A percentile compares a stretch with the other conserved stretches of the same genome.
These are phyloP conservation scores for Noctilio leporinus DNA, from an alignment of 2,113 vertebrate species.

Conservation along the genomic window DNA sequence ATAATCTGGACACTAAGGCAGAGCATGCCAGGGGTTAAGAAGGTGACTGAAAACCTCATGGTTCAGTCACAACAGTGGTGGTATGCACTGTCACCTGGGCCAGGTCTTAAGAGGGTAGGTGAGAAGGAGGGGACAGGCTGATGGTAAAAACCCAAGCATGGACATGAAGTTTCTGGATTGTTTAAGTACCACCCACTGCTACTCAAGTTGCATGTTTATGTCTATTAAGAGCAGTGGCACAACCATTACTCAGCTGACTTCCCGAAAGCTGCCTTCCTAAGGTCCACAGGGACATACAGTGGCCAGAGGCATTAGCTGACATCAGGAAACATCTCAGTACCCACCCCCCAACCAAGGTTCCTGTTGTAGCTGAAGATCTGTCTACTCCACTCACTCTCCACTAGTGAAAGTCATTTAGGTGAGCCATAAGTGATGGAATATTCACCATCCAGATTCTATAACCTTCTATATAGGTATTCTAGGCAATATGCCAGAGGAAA, in stretches of 20 bases:
- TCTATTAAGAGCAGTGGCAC: conserved; percentile 27
- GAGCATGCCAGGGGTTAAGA: background rate
- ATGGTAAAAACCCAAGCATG: background rate
- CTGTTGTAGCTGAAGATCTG: background rate
- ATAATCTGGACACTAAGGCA: conserved; percentile 43
- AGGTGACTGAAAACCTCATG: background rate
- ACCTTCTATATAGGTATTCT: background rate
- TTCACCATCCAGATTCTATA: background rate
- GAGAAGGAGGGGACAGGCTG: background rate
- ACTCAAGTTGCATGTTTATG: conserved; percentile 4
- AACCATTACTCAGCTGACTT: conserved; percentile 56
- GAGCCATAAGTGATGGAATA: background rate
- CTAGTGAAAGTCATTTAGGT: background rate
- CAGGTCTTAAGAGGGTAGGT: background rate
- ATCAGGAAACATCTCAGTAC: conserved; percentile 5
- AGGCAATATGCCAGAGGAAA: background rate
- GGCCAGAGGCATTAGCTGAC: conserved; percentile 52
- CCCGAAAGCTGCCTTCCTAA: conserved; percentile 26
- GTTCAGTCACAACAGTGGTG: background rate
- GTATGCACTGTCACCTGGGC: background rate
- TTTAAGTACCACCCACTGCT: background rate
- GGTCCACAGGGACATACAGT: background rate
- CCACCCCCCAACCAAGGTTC: background rate
- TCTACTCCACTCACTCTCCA: background rate
- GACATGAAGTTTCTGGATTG: background rate